A percentile compares a stretch with the other conserved stretches of the same genome.
phyloP scores from a whole-genome alignment of 2,797 vertebrate genomes.

The Diplodus sargus region DNA sequence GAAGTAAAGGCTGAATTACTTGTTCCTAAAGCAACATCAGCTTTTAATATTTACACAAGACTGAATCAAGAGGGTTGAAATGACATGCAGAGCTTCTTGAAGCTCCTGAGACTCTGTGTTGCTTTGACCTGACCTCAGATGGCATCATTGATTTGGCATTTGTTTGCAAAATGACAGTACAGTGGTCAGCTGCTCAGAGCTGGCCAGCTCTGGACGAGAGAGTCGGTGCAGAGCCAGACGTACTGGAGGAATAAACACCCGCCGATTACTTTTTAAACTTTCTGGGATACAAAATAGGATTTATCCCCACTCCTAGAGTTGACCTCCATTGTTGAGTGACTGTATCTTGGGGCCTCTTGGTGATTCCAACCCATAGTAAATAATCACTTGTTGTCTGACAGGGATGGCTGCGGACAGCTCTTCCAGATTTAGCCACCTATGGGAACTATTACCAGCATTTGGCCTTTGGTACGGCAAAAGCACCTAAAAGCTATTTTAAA shows the following conservation, averaged over 20 bases:
- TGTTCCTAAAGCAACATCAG: neutral
- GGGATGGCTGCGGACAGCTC: neutral
- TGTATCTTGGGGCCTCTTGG: no score
- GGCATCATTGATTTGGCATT: neutral
- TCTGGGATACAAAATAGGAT: no score
- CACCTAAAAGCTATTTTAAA: neutral
- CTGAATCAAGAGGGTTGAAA: neutral
- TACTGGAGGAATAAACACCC: no score
- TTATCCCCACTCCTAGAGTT: no score
- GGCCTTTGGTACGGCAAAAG: neutral
- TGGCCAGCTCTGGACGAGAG: no score
- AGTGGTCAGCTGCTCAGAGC: no score
- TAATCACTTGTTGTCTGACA: neutral
- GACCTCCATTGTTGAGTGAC: no score
- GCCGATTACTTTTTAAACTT: no score
- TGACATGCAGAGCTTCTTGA: neutral
- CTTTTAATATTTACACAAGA: neutral
- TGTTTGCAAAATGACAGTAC: neutral
- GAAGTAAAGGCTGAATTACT: conserved; percentile 7
- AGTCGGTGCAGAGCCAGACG: no score
- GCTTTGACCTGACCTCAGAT: neutral
- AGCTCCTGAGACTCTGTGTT: neutral
- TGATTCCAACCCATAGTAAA: no score
- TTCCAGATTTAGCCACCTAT: neutral
- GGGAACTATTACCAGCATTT: neutral